phyloP scores from a whole-genome alignment of 2,888 invertebrate genomes.

The Patella ulyssiponensis region DNA sequence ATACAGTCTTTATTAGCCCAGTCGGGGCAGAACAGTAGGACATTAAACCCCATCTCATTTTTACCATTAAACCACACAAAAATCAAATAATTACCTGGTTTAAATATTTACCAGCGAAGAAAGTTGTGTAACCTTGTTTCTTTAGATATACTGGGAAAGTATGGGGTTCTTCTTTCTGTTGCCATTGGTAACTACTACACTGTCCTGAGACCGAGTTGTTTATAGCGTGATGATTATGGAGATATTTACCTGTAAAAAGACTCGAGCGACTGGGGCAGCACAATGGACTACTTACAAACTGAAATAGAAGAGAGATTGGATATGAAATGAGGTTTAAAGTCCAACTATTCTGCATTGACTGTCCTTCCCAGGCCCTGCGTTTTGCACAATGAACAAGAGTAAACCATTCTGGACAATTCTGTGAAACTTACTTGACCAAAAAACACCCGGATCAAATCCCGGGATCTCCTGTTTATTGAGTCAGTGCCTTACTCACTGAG shows the following conservation, averaged over 20 bases:
- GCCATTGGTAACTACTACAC: slow-evolving; percentile 83
- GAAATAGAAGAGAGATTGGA: slow-evolving; percentile 43
- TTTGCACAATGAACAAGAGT: too few species aligned
- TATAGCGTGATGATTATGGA: slow-evolving; percentile 84
- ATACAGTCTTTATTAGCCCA: too few species aligned
- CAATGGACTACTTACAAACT: slow-evolving; percentile 89
- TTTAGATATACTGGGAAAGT: slow-evolving; percentile 82
- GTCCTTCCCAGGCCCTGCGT: too few species aligned
- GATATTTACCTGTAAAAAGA: slow-evolving; percentile 86
- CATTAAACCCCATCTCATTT: too few species aligned
- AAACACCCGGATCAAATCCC: too few species aligned
- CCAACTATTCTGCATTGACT: too few species aligned
- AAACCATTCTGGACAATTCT: too few species aligned
- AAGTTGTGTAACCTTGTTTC: slow-evolving; percentile 82
- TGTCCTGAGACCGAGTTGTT: slow-evolving; percentile 87
- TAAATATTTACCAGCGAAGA: slow-evolving; percentile 94
- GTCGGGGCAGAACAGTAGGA: too few species aligned
- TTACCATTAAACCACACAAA: neutral
- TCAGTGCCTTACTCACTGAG: too few species aligned
- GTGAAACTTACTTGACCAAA: too few species aligned
- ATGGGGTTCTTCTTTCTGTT: slow-evolving; percentile 77
- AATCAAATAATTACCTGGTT: slow-evolving; percentile 80
- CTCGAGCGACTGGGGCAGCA: slow-evolving; percentile 94
- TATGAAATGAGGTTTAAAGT: too few species aligned
- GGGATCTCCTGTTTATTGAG: too few species aligned